These are phyloP conservation scores for Xyliphius kryptos DNA, from an alignment of 2,113 vertebrate species.

Conservation along the genomic window DNA sequence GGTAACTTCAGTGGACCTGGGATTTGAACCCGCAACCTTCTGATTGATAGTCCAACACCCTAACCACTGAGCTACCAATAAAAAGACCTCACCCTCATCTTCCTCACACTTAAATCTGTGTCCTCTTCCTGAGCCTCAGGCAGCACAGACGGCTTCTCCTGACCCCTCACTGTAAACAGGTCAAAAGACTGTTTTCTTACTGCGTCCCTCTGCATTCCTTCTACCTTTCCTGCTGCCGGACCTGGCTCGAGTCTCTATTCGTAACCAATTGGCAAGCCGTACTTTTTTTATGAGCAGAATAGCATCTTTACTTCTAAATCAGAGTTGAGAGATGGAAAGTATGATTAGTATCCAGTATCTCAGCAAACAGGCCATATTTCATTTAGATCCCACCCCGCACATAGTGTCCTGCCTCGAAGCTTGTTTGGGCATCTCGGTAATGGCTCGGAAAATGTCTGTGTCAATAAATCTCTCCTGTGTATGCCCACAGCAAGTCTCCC, in stretches of 20 bases:
- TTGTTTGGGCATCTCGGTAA: conserved; percentile 48
- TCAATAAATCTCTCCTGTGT: conserved; percentile 52
- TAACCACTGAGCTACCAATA: background rate
- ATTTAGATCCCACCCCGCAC: conserved; percentile 45
- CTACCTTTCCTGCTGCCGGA: background rate
- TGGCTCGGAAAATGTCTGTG: conserved; percentile 51
- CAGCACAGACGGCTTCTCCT: background rate
- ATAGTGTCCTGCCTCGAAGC: conserved; percentile 43
- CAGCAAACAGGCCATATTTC: conserved; percentile 41
- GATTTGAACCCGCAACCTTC: no score
- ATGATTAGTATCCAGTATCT: conserved; percentile 45
- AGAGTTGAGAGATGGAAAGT: conserved; percentile 12
- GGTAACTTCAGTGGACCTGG: no score
- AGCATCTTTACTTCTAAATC: conserved; percentile 3
- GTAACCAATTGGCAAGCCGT: background rate
- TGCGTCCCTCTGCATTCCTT: background rate
- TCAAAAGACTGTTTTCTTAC: background rate
- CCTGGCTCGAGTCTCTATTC: conserved; percentile 14
- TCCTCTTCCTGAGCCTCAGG: background rate
- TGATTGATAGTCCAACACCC: no score
- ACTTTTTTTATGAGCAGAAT: background rate
- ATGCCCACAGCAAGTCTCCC: conserved; percentile 40
- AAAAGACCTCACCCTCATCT: background rate
- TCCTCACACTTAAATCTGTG: background rate
- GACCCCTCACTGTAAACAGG: background rate